phyloP scores from a whole-genome alignment of 1,140 invertebrate genomes.

The Drosophila tsacasi region DNA sequence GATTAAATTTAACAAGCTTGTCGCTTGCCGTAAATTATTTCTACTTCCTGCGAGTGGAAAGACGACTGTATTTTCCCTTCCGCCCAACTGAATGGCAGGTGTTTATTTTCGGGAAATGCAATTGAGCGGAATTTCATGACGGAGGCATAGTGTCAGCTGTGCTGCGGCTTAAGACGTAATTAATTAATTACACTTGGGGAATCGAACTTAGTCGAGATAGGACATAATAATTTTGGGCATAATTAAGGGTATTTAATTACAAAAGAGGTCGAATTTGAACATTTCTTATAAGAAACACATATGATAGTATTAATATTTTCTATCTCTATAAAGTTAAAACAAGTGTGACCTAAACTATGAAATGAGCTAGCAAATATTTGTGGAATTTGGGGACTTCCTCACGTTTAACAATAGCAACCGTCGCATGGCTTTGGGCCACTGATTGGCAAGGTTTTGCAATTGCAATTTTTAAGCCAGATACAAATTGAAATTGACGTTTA shows the following conservation, averaged over 20 bases:
- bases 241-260: neutral
- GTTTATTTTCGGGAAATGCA: slow-evolving; percentile 63
- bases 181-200: slow-evolving; percentile 47
- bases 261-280: too few relatives aligned
- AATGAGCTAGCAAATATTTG: slow-evolving; percentile 15
- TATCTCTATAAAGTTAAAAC: neutral
- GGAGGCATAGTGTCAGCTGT: slow-evolving; percentile 54
- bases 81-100: slow-evolving; percentile 45
- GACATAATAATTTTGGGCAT: neutral
- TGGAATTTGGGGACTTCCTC: neutral
- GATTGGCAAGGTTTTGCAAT: slow-evolving; percentile 30
- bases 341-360: neutral
- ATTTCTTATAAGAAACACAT: too few relatives aligned
- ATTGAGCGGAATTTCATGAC: slow-evolving; percentile 47
- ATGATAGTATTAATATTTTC: neutral
- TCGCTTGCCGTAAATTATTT: slow-evolving; percentile 16
- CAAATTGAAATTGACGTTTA: slow-evolving; percentile 63
- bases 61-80: neutral
- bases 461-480: slow-evolving; percentile 55
- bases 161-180: slow-evolving; percentile 51
- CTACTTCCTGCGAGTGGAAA: neutral
- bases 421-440: neutral
- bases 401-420: too few relatives aligned
- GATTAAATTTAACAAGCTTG: slow-evolving; percentile 45
- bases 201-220: neutral